Base-by-base conservation (phyloP, 2,113 vertebrate species). In the Dicaeum eximium region DNA sequence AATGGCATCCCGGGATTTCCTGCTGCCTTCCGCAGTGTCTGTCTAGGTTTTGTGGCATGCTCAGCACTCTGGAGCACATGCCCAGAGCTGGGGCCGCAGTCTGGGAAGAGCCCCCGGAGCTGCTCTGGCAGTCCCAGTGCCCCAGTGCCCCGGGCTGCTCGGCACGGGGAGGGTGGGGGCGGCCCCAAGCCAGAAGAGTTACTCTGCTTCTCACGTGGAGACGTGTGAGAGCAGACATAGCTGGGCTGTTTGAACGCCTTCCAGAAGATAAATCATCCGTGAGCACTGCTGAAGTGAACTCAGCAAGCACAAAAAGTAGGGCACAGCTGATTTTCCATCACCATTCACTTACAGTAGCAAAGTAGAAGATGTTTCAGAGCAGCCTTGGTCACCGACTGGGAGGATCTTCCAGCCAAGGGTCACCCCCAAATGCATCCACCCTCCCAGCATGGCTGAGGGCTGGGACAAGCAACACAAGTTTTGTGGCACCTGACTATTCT, bases 1-100 rank as follows among this genome's bases (percentile, higher is more conserved):
- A 95, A 95, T 85, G 85, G 93, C 84, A 94, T 94, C 58, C 78
- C 5, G 5, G 35, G 42, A 54, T 95, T 94, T 85, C 53, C 57
- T 38, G 4, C 48, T 87, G 62, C 71, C 20, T 53, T 81, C 73
- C 24, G 15, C 42, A n/a, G 45, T 22, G 53, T 72, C 57, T 1
- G 1, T 45, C 53, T 82, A 45, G 30, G 58, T 80, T 82, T 75
- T 47, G 40, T 53, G 47, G 15, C 25, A 19, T 5, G 25, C 61
- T 69, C 45, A 80, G 54, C 38, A 14, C 51, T 28, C 47, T 86
- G 85, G 81, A 93, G 77, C 0, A 2, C 0, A 1, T 69, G 62
- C 28, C 45, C 28, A 16, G 10, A 7, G 21, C 40, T 47, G 4
- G 28, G 72, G 70, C 44, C 62, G 33, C 31, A 23, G 31, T 24